These are phyloP conservation scores for Porites lutea DNA, from an alignment of 64 coral and sea anemone species.

Conservation along the genomic window DNA sequence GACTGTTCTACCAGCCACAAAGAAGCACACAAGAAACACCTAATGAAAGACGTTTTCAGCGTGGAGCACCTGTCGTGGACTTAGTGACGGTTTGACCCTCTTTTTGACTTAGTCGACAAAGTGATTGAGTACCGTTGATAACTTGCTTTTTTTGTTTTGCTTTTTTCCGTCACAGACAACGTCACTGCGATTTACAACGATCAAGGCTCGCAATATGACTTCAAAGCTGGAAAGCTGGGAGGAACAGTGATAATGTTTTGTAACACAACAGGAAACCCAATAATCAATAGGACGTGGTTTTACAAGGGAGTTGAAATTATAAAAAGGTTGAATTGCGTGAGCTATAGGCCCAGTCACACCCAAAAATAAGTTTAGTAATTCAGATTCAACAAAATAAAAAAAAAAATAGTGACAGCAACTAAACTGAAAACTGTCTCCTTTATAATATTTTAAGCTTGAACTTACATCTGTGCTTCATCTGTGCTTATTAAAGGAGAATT, in stretches of 20 bases:
- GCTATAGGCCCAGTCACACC: background rate
- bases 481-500: too few relatives aligned
- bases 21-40: too few relatives aligned
- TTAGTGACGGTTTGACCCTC: too few relatives aligned
- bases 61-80: too few relatives aligned
- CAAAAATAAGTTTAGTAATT: too few relatives aligned
- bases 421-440: too few relatives aligned
- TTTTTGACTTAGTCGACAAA: background rate
- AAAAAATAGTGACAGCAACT: too few relatives aligned
- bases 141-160: background rate
- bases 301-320: slow-evolving; percentile 24
- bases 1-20: too few relatives aligned
- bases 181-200: background rate
- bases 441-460: too few relatives aligned
- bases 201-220: background rate
- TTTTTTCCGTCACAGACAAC: slow-evolving; percentile 1
- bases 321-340: background rate
- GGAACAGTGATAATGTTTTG: slow-evolving; percentile 20
- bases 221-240: background rate
- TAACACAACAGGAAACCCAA: slow-evolving; percentile 18
- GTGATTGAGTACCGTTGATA: background rate
- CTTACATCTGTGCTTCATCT: too few relatives aligned
- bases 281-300: slow-evolving; percentile 4
- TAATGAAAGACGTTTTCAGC: too few relatives aligned
- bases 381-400: too few relatives aligned